Conservation (phyloP, 2,797 vertebrate genomes). For the Notolabrus celidotus region DNA sequence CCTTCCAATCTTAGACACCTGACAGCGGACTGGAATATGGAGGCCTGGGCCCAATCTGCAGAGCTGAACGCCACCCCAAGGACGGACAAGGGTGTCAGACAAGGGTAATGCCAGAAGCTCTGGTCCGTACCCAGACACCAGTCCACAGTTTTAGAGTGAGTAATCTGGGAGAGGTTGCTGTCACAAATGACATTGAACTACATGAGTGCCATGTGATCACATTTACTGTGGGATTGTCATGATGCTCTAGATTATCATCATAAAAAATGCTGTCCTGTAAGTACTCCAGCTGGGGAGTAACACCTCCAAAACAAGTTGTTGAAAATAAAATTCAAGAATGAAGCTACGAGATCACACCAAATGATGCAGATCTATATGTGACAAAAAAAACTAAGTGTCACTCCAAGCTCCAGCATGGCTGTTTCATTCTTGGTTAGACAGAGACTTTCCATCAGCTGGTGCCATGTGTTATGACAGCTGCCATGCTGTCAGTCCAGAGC, state of each 20-base stretch:
- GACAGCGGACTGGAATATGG: slow-evolving; percentile 85
- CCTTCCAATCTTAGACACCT: slow-evolving; percentile 97
- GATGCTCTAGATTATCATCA: slow-evolving; percentile 7
- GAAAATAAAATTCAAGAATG: slow-evolving; percentile 5
- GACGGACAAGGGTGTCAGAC: slow-evolving; percentile 95
- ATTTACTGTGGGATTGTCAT: background rate
- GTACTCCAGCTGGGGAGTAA: background rate
- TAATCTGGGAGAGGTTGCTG: slow-evolving; percentile 21
- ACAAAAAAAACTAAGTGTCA: slow-evolving; percentile 27
- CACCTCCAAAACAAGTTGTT: background rate
- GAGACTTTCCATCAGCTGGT: slow-evolving; percentile 84
- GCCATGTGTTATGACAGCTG: slow-evolving; percentile 77
- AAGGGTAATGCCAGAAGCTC: slow-evolving; percentile 86
- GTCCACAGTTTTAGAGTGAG: slow-evolving; percentile 31
- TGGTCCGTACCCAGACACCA: slow-evolving; percentile 31
- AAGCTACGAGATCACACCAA: slow-evolving; percentile 16
- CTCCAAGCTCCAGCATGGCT: slow-evolving; percentile 38
- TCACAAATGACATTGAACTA: slow-evolving; percentile 25
- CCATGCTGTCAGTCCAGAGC: slow-evolving; percentile 64
- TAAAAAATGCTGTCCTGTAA: background rate
- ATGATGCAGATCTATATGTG: background rate
- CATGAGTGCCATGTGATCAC: background rate
- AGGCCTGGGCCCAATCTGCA: slow-evolving; percentile 63
- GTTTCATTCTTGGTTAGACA: slow-evolving; percentile 47
- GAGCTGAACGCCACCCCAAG: slow-evolving; percentile 91